A percentile compares a stretch with the other conserved stretches of the same genome.
phyloP scores from a whole-genome alignment of 2,113 vertebrate genomes.

The Mormyrus iriodes region DNA sequence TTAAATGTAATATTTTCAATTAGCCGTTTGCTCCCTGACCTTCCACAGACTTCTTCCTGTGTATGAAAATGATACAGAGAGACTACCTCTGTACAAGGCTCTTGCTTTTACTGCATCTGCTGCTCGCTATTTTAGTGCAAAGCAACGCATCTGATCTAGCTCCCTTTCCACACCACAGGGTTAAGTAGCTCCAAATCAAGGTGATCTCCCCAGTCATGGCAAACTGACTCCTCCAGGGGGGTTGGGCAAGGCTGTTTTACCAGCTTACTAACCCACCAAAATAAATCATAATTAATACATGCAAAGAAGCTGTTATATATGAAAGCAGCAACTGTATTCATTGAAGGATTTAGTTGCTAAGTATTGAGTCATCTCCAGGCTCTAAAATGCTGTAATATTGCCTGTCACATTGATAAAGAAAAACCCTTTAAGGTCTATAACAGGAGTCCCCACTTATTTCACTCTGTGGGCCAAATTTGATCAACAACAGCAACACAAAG shows the following conservation, averaged over 20 bases:
- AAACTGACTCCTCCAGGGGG: slow-evolving; percentile 11
- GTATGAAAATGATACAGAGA: background rate
- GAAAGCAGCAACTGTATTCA: background rate
- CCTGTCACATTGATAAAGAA: background rate
- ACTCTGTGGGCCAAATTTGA: background rate
- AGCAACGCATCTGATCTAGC: background rate
- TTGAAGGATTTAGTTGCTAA: background rate
- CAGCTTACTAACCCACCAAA: background rate
- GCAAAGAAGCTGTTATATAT: background rate
- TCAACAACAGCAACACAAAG: background rate
- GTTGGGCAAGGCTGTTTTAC: background rate
- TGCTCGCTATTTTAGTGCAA: background rate
- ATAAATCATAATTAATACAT: background rate
- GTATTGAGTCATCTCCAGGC: background rate
- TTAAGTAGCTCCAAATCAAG: slow-evolving; percentile 7
- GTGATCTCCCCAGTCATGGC: slow-evolving; percentile 10
- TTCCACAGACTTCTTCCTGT: background rate
- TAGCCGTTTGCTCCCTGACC: background rate
- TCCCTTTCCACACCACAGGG: background rate
- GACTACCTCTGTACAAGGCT: background rate
- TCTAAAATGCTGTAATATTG: background rate
- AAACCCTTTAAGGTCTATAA: background rate
- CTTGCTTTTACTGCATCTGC: too few species aligned
- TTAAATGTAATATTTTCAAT: background rate
- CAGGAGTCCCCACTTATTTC: background rate